phyloP scores from a whole-genome alignment of 2,797 vertebrate genomes.

The Tympanoctomys barrerae region DNA sequence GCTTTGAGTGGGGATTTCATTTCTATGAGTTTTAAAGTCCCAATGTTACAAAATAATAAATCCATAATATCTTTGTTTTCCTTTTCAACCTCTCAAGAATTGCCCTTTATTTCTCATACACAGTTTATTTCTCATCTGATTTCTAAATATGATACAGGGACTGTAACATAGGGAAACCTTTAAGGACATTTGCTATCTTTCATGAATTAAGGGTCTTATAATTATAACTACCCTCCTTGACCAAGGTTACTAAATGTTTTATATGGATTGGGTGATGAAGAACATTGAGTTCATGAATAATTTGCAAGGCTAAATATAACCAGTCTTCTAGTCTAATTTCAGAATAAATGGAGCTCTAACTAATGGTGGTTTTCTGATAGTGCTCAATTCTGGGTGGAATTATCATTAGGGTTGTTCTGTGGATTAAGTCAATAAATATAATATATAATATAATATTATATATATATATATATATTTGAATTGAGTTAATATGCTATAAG shows the following conservation, averaged over 20 bases:
- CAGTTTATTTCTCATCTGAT: conserved; percentile 32
- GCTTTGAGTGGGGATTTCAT: conserved; percentile 8
- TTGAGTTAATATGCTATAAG: neutral
- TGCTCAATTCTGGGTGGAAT: neutral
- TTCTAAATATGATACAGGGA: neutral
- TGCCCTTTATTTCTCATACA: neutral
- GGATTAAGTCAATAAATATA: neutral
- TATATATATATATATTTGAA: neutral
- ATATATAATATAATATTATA: neutral
- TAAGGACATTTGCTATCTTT: conserved; percentile 35
- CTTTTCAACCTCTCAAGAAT: neutral
- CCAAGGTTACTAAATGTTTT: conserved; percentile 63
- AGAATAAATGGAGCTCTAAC: conserved; percentile 43
- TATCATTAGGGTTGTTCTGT: neutral
- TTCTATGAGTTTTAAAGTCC: conserved; percentile 39
- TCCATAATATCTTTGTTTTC: conserved; percentile 16
- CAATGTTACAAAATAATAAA: conserved; percentile 26
- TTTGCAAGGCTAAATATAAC: conserved; percentile 59
- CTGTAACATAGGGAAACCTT: neutral
- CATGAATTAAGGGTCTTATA: conserved; percentile 24
- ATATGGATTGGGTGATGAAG: conserved; percentile 54
- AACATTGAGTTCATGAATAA: conserved; percentile 62
- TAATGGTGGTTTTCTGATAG: neutral
- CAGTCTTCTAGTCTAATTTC: conserved; percentile 1
- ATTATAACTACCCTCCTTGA: conserved; percentile 42